A percentile compares a stretch with the other conserved stretches of the same genome.
These are phyloP conservation scores for Zaprionus gabonicus DNA, from an alignment of 1,140 invertebrate species.

Conservation along the genomic window DNA sequence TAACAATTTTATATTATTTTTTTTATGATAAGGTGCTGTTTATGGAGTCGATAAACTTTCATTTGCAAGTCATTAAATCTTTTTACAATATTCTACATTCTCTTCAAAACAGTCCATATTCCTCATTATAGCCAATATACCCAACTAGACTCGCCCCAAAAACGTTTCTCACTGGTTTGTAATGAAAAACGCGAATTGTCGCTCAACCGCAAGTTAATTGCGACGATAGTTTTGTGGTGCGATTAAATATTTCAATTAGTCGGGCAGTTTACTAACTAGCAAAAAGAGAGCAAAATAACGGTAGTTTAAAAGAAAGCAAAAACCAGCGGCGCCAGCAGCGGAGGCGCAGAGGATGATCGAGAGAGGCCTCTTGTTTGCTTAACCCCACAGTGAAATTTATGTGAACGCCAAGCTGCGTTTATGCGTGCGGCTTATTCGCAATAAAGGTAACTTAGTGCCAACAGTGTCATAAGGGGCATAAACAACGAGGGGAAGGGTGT, in stretches of 20 bases:
- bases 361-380: slow-evolving; percentile 40
- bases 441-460: slow-evolving; percentile 83
- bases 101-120: neutral
- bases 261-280: slow-evolving; percentile 9
- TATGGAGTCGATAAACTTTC: too few species aligned
- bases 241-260: slow-evolving; percentile 80
- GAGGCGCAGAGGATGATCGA: neutral
- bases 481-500: slow-evolving; percentile 47
- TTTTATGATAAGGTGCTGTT: too few species aligned
- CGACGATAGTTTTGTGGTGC: slow-evolving; percentile 72
- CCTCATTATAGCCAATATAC: neutral
- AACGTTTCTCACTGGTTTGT: slow-evolving; percentile 67
- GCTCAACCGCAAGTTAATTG: slow-evolving; percentile 74
- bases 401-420: slow-evolving; percentile 80
- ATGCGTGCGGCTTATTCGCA: slow-evolving; percentile 81
- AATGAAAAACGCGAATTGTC: slow-evolving; percentile 59
- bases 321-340: slow-evolving; percentile 13
- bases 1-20: too few species aligned
- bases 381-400: slow-evolving; percentile 69
- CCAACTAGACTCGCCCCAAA: slow-evolving; percentile 3
- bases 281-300: slow-evolving; percentile 18
- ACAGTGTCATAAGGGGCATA: slow-evolving; percentile 76
- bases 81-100: neutral
- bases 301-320: slow-evolving; percentile 57
- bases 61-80: too few species aligned